Conservation (phyloP, 2,888 invertebrate genomes). For the Phortica magna region DNA sequence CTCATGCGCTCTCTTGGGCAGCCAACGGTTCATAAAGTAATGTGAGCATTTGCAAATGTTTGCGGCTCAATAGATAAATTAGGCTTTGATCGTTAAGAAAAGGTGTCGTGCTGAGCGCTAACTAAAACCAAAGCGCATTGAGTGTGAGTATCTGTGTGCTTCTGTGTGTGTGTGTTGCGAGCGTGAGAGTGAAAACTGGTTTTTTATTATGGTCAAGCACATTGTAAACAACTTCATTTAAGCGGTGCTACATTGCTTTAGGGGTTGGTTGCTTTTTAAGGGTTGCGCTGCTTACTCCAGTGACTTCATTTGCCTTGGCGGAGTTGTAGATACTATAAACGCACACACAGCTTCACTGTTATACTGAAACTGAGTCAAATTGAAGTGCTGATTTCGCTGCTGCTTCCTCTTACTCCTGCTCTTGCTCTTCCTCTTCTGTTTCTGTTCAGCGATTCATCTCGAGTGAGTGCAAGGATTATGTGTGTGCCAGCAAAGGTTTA, state of each 20-base stretch:
- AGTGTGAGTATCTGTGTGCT: neutral
- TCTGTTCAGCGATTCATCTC: too few species aligned
- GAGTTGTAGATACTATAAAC: neutral
- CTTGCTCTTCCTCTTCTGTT: too few species aligned
- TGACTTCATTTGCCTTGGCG: neutral
- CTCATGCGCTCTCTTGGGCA: neutral
- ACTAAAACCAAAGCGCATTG: neutral
- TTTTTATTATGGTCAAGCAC: neutral
- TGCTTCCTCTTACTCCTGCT: too few species aligned
- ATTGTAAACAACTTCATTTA: neutral
- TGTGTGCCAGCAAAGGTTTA: neutral
- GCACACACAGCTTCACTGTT: neutral
- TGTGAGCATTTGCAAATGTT: neutral
- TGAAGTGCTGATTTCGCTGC: neutral
- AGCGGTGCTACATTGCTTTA: neutral
- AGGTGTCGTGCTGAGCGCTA: neutral
- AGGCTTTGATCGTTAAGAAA: neutral
- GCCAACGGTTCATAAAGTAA: conserved; percentile 3
- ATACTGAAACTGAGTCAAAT: neutral
- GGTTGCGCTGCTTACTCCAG: neutral
- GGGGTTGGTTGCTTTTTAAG: conserved; percentile 22
- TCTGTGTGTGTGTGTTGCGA: neutral
- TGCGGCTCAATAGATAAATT: neutral
- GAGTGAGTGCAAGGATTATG: too few species aligned
- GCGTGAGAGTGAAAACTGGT: neutral